Evolutionary conservation across 2,888 invertebrate species (phyloP), one percentile per base, ranked within the genome.

Genomic region (Leptinotarsa rubiginosa): DNA sequence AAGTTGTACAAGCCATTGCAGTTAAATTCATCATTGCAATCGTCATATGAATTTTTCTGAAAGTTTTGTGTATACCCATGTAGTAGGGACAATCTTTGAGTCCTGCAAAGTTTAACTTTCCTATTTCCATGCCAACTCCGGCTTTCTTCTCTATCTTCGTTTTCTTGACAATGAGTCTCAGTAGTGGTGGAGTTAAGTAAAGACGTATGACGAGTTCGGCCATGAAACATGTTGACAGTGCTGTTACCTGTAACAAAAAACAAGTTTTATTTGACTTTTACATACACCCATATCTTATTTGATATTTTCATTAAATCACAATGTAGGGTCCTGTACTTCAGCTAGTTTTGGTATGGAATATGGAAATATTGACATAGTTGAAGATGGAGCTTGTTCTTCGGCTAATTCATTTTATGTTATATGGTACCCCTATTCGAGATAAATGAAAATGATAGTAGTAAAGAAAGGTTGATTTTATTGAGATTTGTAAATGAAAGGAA

Each of bases 21-120:
- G 91, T 89, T 88, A 96, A 91, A 84, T 96, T 96, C 73, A 95
- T 94, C 87, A 94, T 92, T 16, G 96, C 96, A 81, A 95, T 93
- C 75, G 89, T 90, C 85, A 93, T 92, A 88, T 96, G 96, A 70
- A 93, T 91, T 59, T 91, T 90, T 69, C 96, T 91, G 88, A 96
- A 96, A 47, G 91, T 89, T 79, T 90, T 91, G 84, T 96, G 92
- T 18, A 95, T 91, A 83, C 91, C 91, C 81, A 94, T 89, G 88
- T 96, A 96, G 85, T 94, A 93, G 0, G 95, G 94, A 85, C 95
- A 95, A 84, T 93, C 91, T 20, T 92, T 91, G 41, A 96, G 88
- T 79, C 92, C 91, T 70, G 95, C 94, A 47, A 93, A 90, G 62
- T 93, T 89, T 81, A 94, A 91, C 83, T 91, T 90, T 62, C 96